Conservation (phyloP, 1,140 invertebrate genomes). For the Leptopilina clavipes region DNA sequence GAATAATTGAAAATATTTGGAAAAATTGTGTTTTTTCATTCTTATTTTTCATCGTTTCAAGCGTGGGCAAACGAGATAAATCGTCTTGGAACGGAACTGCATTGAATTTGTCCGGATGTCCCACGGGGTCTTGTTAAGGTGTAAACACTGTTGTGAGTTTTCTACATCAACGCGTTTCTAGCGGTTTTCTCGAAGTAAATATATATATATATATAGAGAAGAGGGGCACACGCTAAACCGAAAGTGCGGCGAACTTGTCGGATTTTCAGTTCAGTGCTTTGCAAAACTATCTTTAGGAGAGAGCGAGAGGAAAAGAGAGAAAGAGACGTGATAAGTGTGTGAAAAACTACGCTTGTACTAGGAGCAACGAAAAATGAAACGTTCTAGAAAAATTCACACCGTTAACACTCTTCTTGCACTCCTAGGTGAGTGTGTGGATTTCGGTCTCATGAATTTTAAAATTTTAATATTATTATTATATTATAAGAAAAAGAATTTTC, state of each 20-base stretch:
- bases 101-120: constrained; percentile 24
- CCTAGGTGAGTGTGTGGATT: constrained; percentile 50
- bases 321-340: constrained; percentile 23
- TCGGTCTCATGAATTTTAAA: constrained; percentile 27
- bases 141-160: constrained; percentile 22
- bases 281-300: constrained; percentile 6
- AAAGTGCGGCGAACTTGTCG: constrained; percentile 14
- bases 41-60: background rate
- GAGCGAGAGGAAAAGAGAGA: no score
- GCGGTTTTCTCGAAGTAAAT: background rate
- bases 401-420: constrained; percentile 52
- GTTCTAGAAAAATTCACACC: constrained; percentile 47
- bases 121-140: constrained; percentile 24
- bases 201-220: background rate
- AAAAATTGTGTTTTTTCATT: no score
- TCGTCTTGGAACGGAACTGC: constrained; percentile 9
- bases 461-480: background rate
- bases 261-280: constrained; percentile 19
- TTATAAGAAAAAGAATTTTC: background rate
- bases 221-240: background rate
- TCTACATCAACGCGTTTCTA: background rate
- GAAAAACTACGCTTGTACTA: constrained; percentile 7
- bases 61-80: constrained; percentile 1
- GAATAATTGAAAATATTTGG: no score
- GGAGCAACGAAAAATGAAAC: constrained; percentile 27